Evolutionary conservation across 2,888 invertebrate genomes (phyloP), one percentile per base, ranked within the genome.

Genomic region (Choreutis nemorana): DNA sequence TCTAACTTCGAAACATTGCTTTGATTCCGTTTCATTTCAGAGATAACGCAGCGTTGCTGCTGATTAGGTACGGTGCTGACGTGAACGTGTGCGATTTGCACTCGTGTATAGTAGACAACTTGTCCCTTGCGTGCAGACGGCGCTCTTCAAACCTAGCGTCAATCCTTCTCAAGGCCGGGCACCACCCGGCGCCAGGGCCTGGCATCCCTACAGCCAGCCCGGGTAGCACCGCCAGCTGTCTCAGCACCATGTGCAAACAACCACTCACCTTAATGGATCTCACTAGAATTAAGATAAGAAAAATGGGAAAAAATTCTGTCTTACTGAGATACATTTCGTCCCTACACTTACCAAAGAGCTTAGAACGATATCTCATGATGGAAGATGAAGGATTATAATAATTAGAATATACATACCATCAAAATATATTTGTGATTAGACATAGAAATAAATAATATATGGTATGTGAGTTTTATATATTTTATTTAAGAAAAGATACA

Each of bases 11-110:
- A n/a, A n/a, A n/a, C n/a, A n/a, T n/a, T n/a, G n/a, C n/a, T n/a
- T n/a, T n/a, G n/a, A n/a, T n/a, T n/a, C n/a, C n/a, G n/a, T n/a
- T 33, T 16, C 65, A 33, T 42, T 66, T 28, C 63, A 79, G 80
- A 40, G 71, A 77, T 37, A 47, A 66, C 30, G 83, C 83, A 7
- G 84, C 85, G 2, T 62, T 75, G 23, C 53, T 82, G 7, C 63
- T 87, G 6, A 81, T 87, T 28, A 77, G 81, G 30, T 79, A 85
- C 38, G 87, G 87, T 16, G 83, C 83, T 6, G 82, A 86, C 44
- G 84, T 86, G 1, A 86, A 85, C 50, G 59, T 79, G 2, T 78
- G 81, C 36, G 83, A 84, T 43, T 65, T 83, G 32, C 70, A 79
- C 30, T 71, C 81, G 1, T 81, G 77, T 38, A 67, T 66, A 3